phyloP scores from a whole-genome alignment of 2,113 vertebrate species.

The Phodopus roborovskii region DNA sequence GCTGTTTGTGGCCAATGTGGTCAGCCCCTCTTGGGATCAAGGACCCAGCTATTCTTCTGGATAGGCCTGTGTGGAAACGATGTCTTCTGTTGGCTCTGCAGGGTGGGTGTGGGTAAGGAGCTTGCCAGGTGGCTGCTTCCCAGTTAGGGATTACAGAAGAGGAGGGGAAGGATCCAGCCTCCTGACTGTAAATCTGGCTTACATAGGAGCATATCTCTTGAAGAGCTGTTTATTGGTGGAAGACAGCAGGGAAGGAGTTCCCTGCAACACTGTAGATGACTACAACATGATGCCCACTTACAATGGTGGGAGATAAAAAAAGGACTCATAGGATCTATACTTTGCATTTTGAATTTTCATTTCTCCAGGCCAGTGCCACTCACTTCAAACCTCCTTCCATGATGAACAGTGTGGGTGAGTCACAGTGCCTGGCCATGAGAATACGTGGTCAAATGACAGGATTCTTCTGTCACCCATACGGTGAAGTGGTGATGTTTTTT shows the following conservation, averaged over 20 bases:
- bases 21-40: background rate
- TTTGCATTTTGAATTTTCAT: background rate
- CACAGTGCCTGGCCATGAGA: background rate
- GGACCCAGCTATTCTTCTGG: background rate
- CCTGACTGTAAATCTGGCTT: background rate
- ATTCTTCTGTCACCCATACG: background rate
- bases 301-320: too few species aligned
- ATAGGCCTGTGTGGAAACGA: background rate
- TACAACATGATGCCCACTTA: background rate
- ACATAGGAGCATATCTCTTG: accelerated
- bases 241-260: accelerated
- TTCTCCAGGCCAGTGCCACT: background rate
- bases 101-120: background rate
- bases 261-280: background rate
- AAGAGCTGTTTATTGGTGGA: accelerated
- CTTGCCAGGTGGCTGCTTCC: background rate
- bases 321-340: background rate
- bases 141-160: background rate
- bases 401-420: background rate
- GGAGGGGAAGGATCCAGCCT: background rate
- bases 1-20: background rate
- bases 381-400: background rate
- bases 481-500: background rate
- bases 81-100: background rate
- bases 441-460: background rate